These are phyloP conservation scores for Nomada fucata DNA, from an alignment of 2,888 invertebrate species.

Conservation along the genomic window DNA sequence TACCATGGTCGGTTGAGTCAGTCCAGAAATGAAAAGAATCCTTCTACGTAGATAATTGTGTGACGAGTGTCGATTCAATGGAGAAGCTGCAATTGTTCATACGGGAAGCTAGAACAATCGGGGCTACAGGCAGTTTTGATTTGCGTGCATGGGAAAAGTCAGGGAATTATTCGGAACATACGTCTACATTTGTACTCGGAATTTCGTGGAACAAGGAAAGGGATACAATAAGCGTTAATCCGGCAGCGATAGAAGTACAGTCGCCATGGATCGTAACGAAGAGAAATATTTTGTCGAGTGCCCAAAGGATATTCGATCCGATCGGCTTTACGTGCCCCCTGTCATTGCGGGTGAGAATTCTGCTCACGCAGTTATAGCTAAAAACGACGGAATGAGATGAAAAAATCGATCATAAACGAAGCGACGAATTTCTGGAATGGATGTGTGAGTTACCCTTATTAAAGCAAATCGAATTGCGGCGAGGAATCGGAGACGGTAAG, in stretches of 20 bases:
- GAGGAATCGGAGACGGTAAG: too few species aligned
- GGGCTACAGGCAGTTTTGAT: background rate
- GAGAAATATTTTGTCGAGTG: background rate
- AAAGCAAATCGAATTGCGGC: too few species aligned
- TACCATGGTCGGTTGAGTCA: too few species aligned
- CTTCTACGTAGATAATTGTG: background rate
- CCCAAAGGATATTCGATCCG: background rate
- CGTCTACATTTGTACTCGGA: background rate
- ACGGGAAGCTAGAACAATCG: too few species aligned
- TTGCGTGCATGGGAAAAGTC: background rate
- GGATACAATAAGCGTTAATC: background rate
- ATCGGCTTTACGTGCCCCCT: background rate
- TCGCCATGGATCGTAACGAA: background rate
- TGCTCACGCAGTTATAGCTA: background rate
- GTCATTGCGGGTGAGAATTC: background rate
- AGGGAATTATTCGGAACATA: background rate
- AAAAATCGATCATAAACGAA: background rate
- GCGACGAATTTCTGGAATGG: background rate
- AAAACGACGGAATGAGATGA: background rate
- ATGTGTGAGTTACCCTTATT: background rate
- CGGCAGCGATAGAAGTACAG: background rate
- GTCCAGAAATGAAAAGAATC: background rate
- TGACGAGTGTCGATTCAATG: background rate
- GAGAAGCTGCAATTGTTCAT: background rate
- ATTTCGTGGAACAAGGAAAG: background rate